A percentile compares a stretch with the other conserved stretches of the same genome.
Evolutionary conservation across 2,888 invertebrate species (phyloP).

Genomic region (Cantharis rufa): DNA sequence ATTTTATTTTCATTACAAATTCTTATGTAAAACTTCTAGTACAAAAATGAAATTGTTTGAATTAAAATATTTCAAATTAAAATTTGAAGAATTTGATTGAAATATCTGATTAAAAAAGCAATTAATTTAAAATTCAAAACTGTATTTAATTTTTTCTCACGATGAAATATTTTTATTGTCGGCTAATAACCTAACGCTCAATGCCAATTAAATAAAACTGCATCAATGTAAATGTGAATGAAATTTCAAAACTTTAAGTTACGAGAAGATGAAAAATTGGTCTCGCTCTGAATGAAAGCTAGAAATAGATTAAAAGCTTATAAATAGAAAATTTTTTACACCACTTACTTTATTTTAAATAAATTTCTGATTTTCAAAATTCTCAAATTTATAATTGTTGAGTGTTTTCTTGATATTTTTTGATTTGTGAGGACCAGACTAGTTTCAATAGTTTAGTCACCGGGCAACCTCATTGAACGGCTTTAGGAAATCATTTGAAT

Average conservation of each 20-base stretch:
- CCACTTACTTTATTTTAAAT: neutral
- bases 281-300: neutral
- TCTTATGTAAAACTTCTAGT: no score
- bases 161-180: neutral
- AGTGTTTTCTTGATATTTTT: no score
- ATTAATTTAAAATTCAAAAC: neutral
- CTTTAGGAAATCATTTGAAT: no score
- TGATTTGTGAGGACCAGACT: no score
- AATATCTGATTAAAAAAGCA: neutral
- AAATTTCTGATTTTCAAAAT: neutral
- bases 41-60: no score
- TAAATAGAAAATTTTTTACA: neutral
- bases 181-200: neutral
- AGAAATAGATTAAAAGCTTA: neutral
- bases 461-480: no score
- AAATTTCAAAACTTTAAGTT: neutral
- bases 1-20: no score
- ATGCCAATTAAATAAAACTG: neutral
- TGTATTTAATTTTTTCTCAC: neutral
- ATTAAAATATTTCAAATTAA: no score
- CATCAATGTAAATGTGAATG: neutral
- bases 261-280: neutral
- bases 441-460: no score
- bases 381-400: no score
- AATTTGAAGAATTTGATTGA: neutral